Conservation (phyloP, 2,797 vertebrate species). For the Artibeus lituratus region DNA sequence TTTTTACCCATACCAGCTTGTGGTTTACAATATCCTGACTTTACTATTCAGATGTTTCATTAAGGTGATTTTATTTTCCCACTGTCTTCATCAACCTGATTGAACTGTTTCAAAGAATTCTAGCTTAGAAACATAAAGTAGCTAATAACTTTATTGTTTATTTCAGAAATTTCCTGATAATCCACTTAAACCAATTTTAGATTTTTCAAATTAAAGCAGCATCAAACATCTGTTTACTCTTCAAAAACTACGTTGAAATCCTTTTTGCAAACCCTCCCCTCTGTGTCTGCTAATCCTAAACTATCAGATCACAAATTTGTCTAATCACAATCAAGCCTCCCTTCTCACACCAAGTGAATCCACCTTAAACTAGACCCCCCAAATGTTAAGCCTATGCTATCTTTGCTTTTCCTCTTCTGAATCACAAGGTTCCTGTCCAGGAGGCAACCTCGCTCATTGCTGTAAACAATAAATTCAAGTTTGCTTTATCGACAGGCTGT, state of each 20-base stretch:
- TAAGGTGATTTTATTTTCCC: not conserved
- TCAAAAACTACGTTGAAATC: not conserved
- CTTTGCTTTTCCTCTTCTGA: not conserved
- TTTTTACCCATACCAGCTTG: not conserved
- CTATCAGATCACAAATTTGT: not conserved
- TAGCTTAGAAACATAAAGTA: not conserved
- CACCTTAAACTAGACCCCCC: not conserved
- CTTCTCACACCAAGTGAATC: not conserved
- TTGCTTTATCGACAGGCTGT: not conserved
- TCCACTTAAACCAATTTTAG: not conserved
- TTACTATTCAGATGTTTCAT: not conserved
- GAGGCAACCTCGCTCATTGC: not conserved
- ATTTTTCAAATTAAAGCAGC: not conserved
- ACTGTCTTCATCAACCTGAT: not conserved
- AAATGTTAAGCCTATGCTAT: not conserved
- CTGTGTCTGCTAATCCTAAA: not conserved
- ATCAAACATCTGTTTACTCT: not conserved
- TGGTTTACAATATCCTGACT: not conserved
- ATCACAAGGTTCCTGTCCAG: not conserved
- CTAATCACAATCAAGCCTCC: not conserved
- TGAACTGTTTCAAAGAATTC: constrained; percentile 16
- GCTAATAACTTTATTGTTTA: not conserved
- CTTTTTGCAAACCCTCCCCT: not conserved
- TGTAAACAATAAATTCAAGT: not conserved
- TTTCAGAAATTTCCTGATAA: constrained; percentile 17